Percentiles rank a stretch among this genome's conserved stretches.
Conservation (phyloP, 2,888 invertebrate species). For the Frankliniella intonsa region DNA sequence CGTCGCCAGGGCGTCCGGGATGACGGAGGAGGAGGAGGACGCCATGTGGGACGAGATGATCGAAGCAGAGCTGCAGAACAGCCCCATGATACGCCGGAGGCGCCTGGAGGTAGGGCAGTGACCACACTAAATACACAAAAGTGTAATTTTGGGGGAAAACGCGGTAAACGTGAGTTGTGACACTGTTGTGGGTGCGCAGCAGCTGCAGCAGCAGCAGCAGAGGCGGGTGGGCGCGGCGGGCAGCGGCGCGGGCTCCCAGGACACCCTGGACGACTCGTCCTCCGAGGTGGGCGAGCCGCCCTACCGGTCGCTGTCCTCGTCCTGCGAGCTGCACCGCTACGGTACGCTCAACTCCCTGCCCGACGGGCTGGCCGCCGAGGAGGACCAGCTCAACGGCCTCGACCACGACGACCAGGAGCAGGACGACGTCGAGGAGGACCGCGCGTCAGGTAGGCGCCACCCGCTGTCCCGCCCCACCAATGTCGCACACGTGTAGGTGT, state of each 20-base stretch:
- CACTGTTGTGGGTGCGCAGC: neutral
- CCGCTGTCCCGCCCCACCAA: neutral
- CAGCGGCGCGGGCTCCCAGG: conserved; percentile 50
- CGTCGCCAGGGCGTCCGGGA: conserved; percentile 38
- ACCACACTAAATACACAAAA: no score
- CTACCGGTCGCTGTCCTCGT: conserved; percentile 57
- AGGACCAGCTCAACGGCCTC: conserved; percentile 40
- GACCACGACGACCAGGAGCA: conserved; percentile 43
- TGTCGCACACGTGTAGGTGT: neutral
- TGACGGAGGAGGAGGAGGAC: conserved; percentile 22
- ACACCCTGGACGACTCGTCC: conserved; percentile 66
- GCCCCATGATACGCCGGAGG: neutral
- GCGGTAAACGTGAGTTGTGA: neutral
- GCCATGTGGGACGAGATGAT: conserved; percentile 28
- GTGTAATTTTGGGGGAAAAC: no score
- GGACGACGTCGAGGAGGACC: conserved; percentile 40
- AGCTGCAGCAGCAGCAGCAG: neutral
- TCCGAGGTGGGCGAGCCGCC: conserved; percentile 65
- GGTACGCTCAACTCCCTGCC: conserved; percentile 49
- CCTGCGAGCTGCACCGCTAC: conserved; percentile 44
- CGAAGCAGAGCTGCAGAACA: neutral
- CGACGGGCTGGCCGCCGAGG: conserved; percentile 40
- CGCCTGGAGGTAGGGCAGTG: neutral
- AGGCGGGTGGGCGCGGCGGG: neutral
- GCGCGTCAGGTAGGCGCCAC: conserved; percentile 35